phyloP scores from a whole-genome alignment of 2,888 invertebrate genomes.

The Pollenia amentaria region DNA sequence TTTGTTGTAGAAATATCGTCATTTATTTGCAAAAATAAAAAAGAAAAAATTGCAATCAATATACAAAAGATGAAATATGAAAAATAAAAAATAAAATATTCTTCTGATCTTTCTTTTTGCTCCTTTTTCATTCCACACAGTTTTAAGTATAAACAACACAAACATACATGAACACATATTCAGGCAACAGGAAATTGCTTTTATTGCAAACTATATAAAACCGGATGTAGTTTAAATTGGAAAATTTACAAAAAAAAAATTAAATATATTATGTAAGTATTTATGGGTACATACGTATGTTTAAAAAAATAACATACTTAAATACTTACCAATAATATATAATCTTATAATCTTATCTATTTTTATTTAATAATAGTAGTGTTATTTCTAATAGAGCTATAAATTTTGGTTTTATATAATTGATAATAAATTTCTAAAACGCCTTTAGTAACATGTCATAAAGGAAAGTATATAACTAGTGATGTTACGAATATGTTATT shows the following conservation, averaged over 20 bases:
- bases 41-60: constrained; percentile 18
- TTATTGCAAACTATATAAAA: constrained; percentile 41
- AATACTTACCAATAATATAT: no score
- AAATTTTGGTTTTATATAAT: no score
- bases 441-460: no score
- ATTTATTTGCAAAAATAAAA: constrained; percentile 9
- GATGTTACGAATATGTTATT: no score
- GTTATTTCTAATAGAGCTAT: no score
- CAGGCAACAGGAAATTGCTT: constrained; percentile 52
- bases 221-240: constrained; percentile 56
- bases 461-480: no score
- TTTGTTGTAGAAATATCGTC: neutral
- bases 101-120: neutral
- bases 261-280: neutral
- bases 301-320: neutral
- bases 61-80: constrained; percentile 12
- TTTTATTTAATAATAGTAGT: no score
- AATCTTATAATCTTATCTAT: no score
- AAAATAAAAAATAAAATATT: constrained; percentile 5
- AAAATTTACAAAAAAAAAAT: constrained; percentile 25
- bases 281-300: neutral
- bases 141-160: neutral
- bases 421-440: no score
- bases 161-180: no score
- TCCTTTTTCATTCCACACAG: neutral